A percentile compares a stretch with the other conserved stretches of the same genome.
These are phyloP conservation scores for Amphipoea lucens DNA, from an alignment of 2,888 invertebrate genomes.

Conservation along the genomic window DNA sequence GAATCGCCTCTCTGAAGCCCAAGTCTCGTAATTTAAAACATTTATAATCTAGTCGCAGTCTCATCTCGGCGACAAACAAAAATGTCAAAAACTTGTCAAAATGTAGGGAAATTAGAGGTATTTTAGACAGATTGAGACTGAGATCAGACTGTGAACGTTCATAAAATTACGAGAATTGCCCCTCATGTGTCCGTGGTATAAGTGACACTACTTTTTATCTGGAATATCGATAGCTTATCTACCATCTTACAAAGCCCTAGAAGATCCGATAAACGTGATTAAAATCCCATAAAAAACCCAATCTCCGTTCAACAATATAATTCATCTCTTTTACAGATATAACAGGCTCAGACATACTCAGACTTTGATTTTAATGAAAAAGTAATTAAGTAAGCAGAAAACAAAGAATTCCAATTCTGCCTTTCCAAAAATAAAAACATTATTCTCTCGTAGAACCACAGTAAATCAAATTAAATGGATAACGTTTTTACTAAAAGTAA, in stretches of 20 bases:
- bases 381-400: conserved; percentile 1
- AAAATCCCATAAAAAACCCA: neutral
- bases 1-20: no score
- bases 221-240: neutral
- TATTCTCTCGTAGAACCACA: neutral
- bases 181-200: neutral
- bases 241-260: neutral
- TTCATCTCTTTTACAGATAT: neutral
- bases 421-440: neutral
- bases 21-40: no score
- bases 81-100: no score
- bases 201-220: neutral
- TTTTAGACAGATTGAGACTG: no score
- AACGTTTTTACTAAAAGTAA: neutral
- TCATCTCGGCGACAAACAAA: no score
- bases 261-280: neutral
- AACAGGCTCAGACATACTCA: neutral
- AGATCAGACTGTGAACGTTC: no score
- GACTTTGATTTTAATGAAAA: conserved; percentile 1
- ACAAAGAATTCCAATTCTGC: conserved; percentile 9
- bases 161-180: no score
- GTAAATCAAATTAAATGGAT: neutral
- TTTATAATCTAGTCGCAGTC: no score
- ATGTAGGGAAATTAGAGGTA: no score
- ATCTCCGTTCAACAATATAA: neutral